A percentile compares a stretch with the other conserved stretches of the same genome.
phyloP scores from a whole-genome alignment of 2,797 vertebrate species.

The Alfaro cultratus region DNA sequence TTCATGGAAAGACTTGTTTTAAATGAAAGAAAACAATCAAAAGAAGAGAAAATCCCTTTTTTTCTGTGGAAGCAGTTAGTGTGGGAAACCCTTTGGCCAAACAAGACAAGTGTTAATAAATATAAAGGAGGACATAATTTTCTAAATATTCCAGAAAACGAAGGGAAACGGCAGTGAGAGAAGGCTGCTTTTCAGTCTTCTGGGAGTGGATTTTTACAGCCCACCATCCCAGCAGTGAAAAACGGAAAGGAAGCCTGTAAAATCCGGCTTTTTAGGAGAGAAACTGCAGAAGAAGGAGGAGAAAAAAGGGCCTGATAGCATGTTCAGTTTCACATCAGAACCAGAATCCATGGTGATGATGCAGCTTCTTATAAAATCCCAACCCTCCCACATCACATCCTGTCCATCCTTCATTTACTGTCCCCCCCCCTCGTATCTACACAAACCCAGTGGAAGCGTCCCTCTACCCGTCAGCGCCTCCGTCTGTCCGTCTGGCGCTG shows the following conservation, averaged over 20 bases:
- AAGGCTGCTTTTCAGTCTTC: constrained; percentile 43
- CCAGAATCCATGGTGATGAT: constrained; percentile 56
- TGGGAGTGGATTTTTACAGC: constrained; percentile 52
- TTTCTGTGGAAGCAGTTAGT: constrained; percentile 30
- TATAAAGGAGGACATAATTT: constrained; percentile 36
- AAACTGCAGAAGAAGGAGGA: constrained; percentile 38
- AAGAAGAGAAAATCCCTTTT: constrained; percentile 23
- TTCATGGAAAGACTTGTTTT: constrained; percentile 24
- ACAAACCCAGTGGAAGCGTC: constrained; percentile 25
- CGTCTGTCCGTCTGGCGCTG: constrained; percentile 33
- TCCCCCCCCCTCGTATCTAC: constrained; percentile 22
- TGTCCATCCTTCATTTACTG: constrained; percentile 13
- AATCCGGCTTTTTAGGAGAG: constrained; percentile 31
- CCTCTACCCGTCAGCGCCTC: constrained; percentile 49
- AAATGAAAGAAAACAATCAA: constrained; percentile 19
- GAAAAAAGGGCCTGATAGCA: constrained; percentile 32
- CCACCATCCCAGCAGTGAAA: constrained; percentile 31
- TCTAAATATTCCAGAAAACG: constrained; percentile 36
- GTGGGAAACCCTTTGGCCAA: constrained; percentile 41
- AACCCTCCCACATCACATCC: constrained; percentile 20
- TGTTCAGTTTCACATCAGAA: constrained; percentile 37
- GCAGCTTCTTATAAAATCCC: constrained; percentile 32
- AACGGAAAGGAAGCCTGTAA: constrained; percentile 50
- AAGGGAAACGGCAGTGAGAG: constrained; percentile 24
- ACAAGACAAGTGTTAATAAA: constrained; percentile 71